Percentiles rank a stretch among this genome's conserved stretches.
Evolutionary conservation across 2,797 vertebrate genomes (phyloP).

Genomic region (Meriones psammophilus): DNA sequence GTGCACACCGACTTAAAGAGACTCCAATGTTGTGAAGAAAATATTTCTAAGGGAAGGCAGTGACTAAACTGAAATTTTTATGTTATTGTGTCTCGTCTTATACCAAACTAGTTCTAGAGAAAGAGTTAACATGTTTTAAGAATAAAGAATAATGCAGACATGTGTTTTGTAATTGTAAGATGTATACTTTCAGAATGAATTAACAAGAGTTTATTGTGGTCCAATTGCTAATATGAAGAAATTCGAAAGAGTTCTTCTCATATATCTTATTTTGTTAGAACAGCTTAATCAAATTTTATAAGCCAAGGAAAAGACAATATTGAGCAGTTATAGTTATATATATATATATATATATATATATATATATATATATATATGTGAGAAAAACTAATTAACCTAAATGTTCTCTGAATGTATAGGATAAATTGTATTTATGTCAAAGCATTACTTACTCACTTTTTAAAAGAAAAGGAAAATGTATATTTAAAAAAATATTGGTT

Average conservation of each 20-base stretch:
- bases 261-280: slow-evolving; percentile 43
- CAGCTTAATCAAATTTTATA: slow-evolving; percentile 55
- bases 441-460: slow-evolving; percentile 15
- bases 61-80: background rate
- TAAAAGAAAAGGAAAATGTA: slow-evolving; percentile 29
- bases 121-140: background rate
- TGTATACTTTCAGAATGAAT: slow-evolving; percentile 43
- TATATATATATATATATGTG: background rate
- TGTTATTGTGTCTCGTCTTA: background rate
- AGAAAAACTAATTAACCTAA: slow-evolving; percentile 61
- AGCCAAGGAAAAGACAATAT: slow-evolving; percentile 1
- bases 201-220: slow-evolving; percentile 1
- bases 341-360: background rate
- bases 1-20: background rate
- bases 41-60: background rate
- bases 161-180: background rate
- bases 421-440: slow-evolving; percentile 54
- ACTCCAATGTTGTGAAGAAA: background rate
- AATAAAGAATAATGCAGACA: slow-evolving; percentile 25
- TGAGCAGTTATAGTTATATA: background rate
- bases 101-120: background rate
- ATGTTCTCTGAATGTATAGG: background rate
- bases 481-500: slow-evolving; percentile 1
- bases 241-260: slow-evolving; percentile 33
- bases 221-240: background rate